Base-by-base conservation (phyloP, 2,888 invertebrate species). In the Agrotis ipsilon region DNA sequence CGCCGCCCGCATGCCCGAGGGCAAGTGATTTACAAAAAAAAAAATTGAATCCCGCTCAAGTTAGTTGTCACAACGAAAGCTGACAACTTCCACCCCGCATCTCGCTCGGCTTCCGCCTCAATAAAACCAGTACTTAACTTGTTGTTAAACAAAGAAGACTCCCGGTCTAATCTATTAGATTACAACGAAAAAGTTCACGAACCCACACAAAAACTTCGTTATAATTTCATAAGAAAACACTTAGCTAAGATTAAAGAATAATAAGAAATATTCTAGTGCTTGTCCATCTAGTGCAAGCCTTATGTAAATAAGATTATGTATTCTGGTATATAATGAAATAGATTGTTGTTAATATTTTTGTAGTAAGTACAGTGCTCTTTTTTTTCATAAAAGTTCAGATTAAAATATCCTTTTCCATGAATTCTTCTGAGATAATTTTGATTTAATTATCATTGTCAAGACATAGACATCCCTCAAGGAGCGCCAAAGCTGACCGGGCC, bases 151-250 rank as follows among this genome's bases (percentile, higher is more conserved):
- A 52, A 65, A 45, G 19, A 14, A 27, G 11, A 45, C 43, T 39
- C 1, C 11, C 3, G 21, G 0, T 24, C 21, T 18, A 21, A 68
- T 67, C 18, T 55, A 48, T 11, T 48, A 14, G 19, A 57, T 49
- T 57, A 18, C 2, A 13, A 19, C 18, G 19, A 27, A n/a, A 58
- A n/a, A 21, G 7, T 21, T 57, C 21, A 3, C 21, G 18, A 18
- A 49, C 52, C 39, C 2, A 6, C 16, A 27, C 16, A 66, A 68
- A 32, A 32, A 24, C 52, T 69, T 27, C 14, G 21, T 18, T 14
- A 21, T 58, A 69, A 69, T 69, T 16, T 16, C 51, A 70, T 52
- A 11, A 24, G 21, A 70, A 70, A 70, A 52, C 46, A 54, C 52
- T 70, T 39, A 19, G 14, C 5, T 16, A 3, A 39, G 39, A 70